phyloP scores from a whole-genome alignment of 2,797 vertebrate genomes.

The Serranus cabrilla region DNA sequence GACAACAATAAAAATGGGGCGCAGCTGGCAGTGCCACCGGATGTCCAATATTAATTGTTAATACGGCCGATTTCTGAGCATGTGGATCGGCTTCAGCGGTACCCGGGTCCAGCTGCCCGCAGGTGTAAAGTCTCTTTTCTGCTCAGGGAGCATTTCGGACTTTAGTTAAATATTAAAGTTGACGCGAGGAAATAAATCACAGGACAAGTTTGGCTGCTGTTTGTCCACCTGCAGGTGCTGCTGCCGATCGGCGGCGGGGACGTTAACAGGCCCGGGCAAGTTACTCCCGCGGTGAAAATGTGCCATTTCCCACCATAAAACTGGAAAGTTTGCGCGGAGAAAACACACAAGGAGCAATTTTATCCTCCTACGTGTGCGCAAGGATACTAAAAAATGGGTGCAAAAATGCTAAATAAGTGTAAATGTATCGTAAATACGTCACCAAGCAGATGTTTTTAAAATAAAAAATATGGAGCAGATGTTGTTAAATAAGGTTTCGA shows the following conservation, averaged over 20 bases:
- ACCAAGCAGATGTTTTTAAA: not conserved
- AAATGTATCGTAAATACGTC: not conserved
- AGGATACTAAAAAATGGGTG: not conserved
- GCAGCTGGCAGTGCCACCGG: slow-evolving; percentile 84
- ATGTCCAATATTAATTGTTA: slow-evolving; percentile 84
- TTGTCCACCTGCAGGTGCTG: slow-evolving; percentile 74
- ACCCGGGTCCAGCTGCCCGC: not conserved
- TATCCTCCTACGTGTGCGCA: not conserved
- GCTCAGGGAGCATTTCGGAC: not conserved
- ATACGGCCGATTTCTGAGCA: slow-evolving; percentile 61
- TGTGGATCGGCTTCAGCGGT: slow-evolving; percentile 28
- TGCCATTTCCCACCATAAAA: not conserved
- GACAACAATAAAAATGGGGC: slow-evolving; percentile 81
- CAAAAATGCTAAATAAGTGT: not conserved
- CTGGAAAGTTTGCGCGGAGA: not conserved
- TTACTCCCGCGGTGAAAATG: not conserved
- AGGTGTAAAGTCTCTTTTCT: not conserved
- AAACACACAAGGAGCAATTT: not conserved
- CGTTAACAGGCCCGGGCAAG: slow-evolving; percentile 37
- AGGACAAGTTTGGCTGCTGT: slow-evolving; percentile 51
- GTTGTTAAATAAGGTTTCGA: not conserved
- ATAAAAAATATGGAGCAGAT: not conserved
- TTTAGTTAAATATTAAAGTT: slow-evolving; percentile 51
- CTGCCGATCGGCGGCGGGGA: slow-evolving; percentile 18
- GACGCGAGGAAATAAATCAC: slow-evolving; percentile 25